A percentile compares a stretch with the other conserved stretches of the same genome.
Evolutionary conservation across 2,113 vertebrate species (phyloP).

Genomic region (Ictalurus furcatus): DNA sequence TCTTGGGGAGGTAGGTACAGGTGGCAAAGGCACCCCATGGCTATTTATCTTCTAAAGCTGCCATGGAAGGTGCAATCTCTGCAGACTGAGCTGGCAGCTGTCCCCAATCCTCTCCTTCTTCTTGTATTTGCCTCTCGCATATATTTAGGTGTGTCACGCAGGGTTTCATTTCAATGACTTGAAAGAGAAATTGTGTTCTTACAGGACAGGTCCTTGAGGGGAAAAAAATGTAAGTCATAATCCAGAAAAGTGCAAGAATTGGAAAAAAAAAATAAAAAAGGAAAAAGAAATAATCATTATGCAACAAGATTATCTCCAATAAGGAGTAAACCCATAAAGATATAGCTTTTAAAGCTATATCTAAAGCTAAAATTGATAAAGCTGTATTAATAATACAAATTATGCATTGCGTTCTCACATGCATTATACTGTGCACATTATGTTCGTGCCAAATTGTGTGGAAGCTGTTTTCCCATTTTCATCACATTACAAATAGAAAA

Average conservation of each 20-base stretch:
- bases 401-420: not conserved
- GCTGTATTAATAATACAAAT: not conserved
- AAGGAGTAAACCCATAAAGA: not conserved
- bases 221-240: conserved; percentile 11
- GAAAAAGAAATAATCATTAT: not conserved
- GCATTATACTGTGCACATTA: not conserved
- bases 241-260: conserved; percentile 17
- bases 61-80: conserved; percentile 58
- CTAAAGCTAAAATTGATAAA: too few species aligned
- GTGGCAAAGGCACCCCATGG: conserved; percentile 62
- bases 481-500: conserved; percentile 9
- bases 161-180: conserved; percentile 5
- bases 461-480: conserved; percentile 11
- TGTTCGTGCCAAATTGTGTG: not conserved
- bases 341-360: not conserved
- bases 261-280: not conserved
- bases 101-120: conserved; percentile 18
- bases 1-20: conserved; percentile 60
- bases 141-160: conserved; percentile 3
- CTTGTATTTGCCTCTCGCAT: conserved; percentile 3
- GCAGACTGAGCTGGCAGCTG: conserved; percentile 41
- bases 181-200: not conserved
- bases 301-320: conserved; percentile 21
- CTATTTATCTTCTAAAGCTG: conserved; percentile 71
- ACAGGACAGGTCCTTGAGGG: not conserved